Evolutionary conservation across 2,113 vertebrate genomes (phyloP).

Genomic region (Callochromis pleurospilus): DNA sequence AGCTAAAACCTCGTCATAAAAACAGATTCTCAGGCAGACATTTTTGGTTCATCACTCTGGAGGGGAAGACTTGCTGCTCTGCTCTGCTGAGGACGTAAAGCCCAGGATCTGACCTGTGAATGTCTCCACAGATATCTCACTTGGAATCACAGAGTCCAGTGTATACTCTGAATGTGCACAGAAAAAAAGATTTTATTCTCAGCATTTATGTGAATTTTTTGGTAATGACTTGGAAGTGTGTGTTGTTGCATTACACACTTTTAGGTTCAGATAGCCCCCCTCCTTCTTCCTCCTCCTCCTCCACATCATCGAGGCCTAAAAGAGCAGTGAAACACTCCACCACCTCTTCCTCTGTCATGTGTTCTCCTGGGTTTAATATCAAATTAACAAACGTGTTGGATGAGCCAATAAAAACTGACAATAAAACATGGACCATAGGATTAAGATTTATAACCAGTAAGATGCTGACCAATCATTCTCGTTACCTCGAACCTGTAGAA

Average conservation of each 20-base stretch:
- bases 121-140: conserved; percentile 77
- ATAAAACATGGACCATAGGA: not conserved
- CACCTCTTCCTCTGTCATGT: conserved; percentile 85
- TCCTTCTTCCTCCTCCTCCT: conserved; percentile 35
- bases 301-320: conserved; percentile 60
- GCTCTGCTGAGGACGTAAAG: conserved; percentile 48
- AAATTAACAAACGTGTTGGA: not conserved
- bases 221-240: not conserved
- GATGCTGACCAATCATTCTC: not conserved
- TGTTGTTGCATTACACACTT: conserved; percentile 56
- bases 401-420: not conserved
- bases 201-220: not conserved
- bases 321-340: conserved; percentile 74
- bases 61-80: not conserved
- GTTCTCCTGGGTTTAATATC: conserved; percentile 75
- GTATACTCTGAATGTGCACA: conserved; percentile 53
- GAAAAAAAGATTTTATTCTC: not conserved
- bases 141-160: conserved; percentile 76
- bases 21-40: conserved; percentile 7
- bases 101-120: conserved; percentile 81
- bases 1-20: not conserved
- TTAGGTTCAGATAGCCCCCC: conserved; percentile 14
- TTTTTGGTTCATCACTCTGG: not conserved
- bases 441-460: not conserved
- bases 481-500: conserved; percentile 81